These are phyloP conservation scores for Oreotrochilus melanogaster DNA, from an alignment of 2,113 vertebrate genomes.

Conservation along the genomic window DNA sequence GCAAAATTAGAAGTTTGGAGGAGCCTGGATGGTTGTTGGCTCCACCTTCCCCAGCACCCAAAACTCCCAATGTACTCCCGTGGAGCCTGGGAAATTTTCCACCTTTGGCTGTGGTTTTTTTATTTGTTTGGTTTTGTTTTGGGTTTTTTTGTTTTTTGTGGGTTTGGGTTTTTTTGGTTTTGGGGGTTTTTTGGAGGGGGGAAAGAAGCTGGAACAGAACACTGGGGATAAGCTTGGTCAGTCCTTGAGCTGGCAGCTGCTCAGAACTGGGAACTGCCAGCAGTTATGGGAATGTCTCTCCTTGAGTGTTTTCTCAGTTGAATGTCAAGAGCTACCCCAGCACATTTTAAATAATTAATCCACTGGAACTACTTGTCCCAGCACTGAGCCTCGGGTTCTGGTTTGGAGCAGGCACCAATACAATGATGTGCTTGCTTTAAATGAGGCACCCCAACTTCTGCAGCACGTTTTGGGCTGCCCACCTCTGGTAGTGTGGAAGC, in stretches of 20 bases:
- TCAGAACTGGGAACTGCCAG: not conserved
- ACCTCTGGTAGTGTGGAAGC: not conserved
- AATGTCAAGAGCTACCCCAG: not conserved
- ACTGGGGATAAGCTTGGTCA: not conserved
- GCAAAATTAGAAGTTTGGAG: constrained; percentile 14
- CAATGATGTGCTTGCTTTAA: not conserved
- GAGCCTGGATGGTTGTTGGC: constrained; percentile 18
- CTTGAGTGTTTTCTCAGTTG: not conserved
- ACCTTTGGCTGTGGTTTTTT: not conserved
- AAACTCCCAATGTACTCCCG: not conserved
- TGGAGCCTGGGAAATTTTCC: not conserved
- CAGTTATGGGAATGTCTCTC: not conserved
- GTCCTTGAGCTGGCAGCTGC: not conserved
- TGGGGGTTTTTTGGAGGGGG: not conserved
- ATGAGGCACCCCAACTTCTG: not conserved
- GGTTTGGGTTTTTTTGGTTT: no score
- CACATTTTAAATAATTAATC: not conserved
- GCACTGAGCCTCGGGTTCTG: not conserved
- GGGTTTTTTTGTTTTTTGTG: no score
- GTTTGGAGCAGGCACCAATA: not conserved
- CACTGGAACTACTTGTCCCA: rapidly evolving
- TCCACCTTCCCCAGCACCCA: not conserved
- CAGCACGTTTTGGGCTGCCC: rapidly evolving
- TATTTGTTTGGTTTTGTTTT: no score
- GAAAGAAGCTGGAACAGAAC: not conserved